Evolutionary conservation across 2,888 invertebrate species (phyloP).

Genomic region (Drosophila leonis): DNA sequence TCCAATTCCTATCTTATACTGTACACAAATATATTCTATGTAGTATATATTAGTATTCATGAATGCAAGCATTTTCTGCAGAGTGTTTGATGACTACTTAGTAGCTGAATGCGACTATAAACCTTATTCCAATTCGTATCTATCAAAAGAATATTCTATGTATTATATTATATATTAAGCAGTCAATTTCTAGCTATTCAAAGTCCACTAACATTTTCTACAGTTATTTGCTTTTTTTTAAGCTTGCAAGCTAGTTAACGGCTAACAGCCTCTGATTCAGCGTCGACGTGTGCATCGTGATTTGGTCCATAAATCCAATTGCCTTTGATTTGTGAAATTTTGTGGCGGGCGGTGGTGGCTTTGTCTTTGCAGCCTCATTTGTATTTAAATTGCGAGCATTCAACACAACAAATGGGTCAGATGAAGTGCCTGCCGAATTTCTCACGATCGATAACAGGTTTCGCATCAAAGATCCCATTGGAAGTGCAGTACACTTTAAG

Average conservation of each 20-base stretch:
- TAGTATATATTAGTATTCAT: too few relatives aligned
- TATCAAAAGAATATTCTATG: neutral
- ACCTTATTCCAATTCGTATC: neutral
- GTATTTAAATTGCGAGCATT: slow-evolving; percentile 56
- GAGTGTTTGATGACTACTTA: neutral
- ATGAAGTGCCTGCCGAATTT: slow-evolving; percentile 48
- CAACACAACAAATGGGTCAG: slow-evolving; percentile 69
- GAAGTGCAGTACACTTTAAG: slow-evolving; percentile 36
- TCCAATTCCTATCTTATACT: too few relatives aligned
- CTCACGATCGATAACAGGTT: slow-evolving; percentile 76
- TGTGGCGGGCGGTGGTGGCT: slow-evolving; percentile 34
- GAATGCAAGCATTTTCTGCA: neutral
- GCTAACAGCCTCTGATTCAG: slow-evolving; percentile 22
- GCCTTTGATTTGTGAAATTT: slow-evolving; percentile 57
- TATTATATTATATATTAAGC: too few relatives aligned
- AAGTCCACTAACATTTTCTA: slow-evolving; percentile 27
- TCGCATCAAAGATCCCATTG: slow-evolving; percentile 20
- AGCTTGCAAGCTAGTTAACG: slow-evolving; percentile 3
- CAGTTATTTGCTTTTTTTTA: neutral
- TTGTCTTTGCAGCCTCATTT: slow-evolving; percentile 47
- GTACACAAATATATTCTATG: too few relatives aligned
- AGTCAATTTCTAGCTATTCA: neutral
- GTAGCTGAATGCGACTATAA: neutral
- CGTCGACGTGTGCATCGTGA: slow-evolving; percentile 8
- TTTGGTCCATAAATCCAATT: slow-evolving; percentile 53